Evolutionary conservation across 2,888 invertebrate genomes (phyloP), one percentile per base, ranked within the genome.

Genomic region (Drosophila parthenogenetica): DNA sequence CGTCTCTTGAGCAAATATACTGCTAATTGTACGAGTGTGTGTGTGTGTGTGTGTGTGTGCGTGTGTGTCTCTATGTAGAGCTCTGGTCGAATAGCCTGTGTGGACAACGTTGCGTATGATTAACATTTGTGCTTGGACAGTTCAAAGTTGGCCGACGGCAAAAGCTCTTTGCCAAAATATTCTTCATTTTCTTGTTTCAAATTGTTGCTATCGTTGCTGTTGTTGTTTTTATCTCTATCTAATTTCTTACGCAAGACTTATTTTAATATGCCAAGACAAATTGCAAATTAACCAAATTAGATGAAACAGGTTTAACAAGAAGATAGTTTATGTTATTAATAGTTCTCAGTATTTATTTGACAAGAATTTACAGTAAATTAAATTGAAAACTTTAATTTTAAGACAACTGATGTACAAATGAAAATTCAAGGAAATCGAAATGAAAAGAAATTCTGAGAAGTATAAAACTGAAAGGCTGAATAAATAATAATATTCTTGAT

Each of bases 221-320:
- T 51, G 51, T n/a, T 61, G 51, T 51, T 39, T 8, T 37, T 40
- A 19, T 25, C 35, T 35, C 17, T 13, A n/a, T 54, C 60, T 50
- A 69, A 75, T 81, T 75, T 65, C 84, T 73, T 75, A 63, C 78
- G 84, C 81, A 62, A 67, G 78, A 78, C 60, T 78, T 55, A 65
- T 57, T 73, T 71, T 64, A 73, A 77, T 77, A 66, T 63, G 62
- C 32, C 50, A 50, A 67, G 51, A 70, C 57, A 78, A 81, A 79
- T 81, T 78, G 66, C 53, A 72, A 68, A 81, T 79, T 74, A 74
- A 53, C 59, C 39, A 53, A 60, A 22, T 29, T 1, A 16, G 37
- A 25, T n/a, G 16, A 19, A 43, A 19, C 14, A 17, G 29, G 40
- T 14, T 8, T 17, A 22, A 37, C 50, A 46, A 40, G 32, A 22